A percentile compares a stretch with the other conserved stretches of the same genome.
Evolutionary conservation across 2,797 vertebrate genomes (phyloP).

Genomic region (Enteromius mattozi): DNA sequence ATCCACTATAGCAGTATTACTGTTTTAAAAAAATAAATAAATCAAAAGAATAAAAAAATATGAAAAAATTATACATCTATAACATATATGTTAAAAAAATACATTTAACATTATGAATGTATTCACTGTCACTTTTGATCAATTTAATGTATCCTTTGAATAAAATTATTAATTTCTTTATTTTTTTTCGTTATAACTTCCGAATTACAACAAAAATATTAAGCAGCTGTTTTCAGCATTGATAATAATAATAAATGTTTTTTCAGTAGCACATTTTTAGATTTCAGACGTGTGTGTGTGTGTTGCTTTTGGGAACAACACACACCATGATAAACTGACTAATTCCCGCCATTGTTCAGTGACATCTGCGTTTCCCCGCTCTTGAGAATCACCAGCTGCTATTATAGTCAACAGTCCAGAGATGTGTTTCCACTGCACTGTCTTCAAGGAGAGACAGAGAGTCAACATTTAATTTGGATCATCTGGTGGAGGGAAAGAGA

Average conservation of each 20-base stretch:
- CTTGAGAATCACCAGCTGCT: slow-evolving; percentile 17
- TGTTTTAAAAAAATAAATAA: too few relatives aligned
- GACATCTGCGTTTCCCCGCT: background rate
- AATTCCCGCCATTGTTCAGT: background rate
- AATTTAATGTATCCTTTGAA: background rate
- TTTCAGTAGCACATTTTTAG: background rate
- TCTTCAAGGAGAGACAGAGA: slow-evolving; percentile 12
- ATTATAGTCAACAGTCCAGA: background rate
- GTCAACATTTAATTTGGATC: slow-evolving; percentile 57
- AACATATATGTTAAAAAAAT: too few relatives aligned
- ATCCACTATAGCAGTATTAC: background rate
- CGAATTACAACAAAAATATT: background rate
- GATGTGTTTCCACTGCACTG: background rate
- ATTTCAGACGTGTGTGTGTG: background rate
- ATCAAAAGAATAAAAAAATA: too few relatives aligned
- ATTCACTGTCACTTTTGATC: background rate
- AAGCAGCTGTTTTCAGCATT: background rate
- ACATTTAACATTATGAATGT: background rate
- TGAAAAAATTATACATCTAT: too few relatives aligned
- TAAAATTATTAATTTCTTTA: background rate
- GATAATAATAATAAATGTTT: background rate
- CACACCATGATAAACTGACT: background rate
- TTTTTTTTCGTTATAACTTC: too few relatives aligned
- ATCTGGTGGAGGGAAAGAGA: slow-evolving; percentile 33
- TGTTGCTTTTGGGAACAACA: background rate